Percentiles rank a stretch among this genome's conserved stretches.
Evolutionary conservation across 2,888 invertebrate species (phyloP).

Genomic region (Pilophorus perplexus): DNA sequence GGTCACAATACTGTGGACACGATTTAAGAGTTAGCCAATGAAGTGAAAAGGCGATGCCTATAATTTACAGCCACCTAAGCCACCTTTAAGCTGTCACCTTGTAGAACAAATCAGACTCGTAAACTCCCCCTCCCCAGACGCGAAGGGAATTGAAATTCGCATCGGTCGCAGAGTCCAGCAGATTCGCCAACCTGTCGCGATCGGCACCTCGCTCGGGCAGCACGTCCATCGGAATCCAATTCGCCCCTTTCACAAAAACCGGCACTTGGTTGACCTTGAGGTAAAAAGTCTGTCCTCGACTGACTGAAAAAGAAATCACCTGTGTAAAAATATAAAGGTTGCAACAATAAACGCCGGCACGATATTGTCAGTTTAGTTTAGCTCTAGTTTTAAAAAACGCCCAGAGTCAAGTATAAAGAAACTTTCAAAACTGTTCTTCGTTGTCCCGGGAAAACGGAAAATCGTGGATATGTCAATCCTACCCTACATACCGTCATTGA

Average conservation of each 20-base stretch:
- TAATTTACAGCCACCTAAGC: not conserved
- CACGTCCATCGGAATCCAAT: slow-evolving; percentile 86
- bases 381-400: too few relatives aligned
- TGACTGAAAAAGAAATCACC: slow-evolving; percentile 1
- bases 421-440: too few relatives aligned
- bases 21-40: too few relatives aligned
- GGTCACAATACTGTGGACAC: slow-evolving; percentile 62
- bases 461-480: too few relatives aligned
- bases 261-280: slow-evolving; percentile 81
- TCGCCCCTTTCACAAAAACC: slow-evolving; percentile 93
- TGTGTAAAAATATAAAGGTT: too few relatives aligned
- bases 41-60: not conserved
- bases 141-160: slow-evolving; percentile 89
- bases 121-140: slow-evolving; percentile 99
- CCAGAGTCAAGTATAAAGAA: too few relatives aligned
- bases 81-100: slow-evolving; percentile 51
- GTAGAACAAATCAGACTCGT: slow-evolving; percentile 89
- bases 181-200: slow-evolving; percentile 58
- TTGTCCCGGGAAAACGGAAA: too few relatives aligned
- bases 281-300: slow-evolving; percentile 72
- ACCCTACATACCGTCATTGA: too few relatives aligned
- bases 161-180: slow-evolving; percentile 68
- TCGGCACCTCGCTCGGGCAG: slow-evolving; percentile 71
- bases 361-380: too few relatives aligned
- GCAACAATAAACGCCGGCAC: too few relatives aligned